Conservation (phyloP, 2,113 vertebrate species). For the Anarrhichthys ocellatus region DNA sequence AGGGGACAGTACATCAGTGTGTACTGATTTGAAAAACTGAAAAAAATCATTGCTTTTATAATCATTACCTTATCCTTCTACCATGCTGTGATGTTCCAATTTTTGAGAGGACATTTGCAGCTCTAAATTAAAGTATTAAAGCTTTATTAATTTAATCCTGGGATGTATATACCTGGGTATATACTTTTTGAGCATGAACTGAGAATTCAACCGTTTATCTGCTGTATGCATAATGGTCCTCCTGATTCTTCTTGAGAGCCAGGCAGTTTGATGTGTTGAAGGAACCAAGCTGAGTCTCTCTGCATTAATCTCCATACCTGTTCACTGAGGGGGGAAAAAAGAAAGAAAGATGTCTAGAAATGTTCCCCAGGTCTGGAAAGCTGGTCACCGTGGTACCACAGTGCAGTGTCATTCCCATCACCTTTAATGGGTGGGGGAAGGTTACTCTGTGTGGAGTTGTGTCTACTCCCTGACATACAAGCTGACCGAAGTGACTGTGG, state of each 20-base stretch:
- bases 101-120: background rate
- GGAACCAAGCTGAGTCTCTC: conserved; percentile 51
- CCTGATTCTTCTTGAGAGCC: conserved; percentile 37
- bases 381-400: conserved; percentile 19
- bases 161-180: background rate
- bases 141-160: background rate
- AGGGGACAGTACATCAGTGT: background rate
- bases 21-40: background rate
- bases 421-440: conserved; percentile 54
- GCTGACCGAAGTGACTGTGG: conserved; percentile 65
- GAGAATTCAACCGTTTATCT: conserved; percentile 8
- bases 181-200: conserved; percentile 6
- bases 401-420: conserved; percentile 46
- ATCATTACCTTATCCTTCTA: background rate
- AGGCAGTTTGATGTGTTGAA: conserved; percentile 31
- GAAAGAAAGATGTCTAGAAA: conserved; percentile 20
- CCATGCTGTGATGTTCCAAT: background rate
- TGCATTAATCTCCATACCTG: conserved; percentile 52
- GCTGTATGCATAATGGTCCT: conserved; percentile 28
- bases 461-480: conserved; percentile 60
- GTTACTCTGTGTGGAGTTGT: conserved; percentile 47
- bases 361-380: conserved; percentile 24
- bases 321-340: conserved; percentile 2
- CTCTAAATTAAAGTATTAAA: background rate
- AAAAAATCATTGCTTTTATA: background rate